These are phyloP conservation scores for Acomys russatus DNA, from an alignment of 2,797 vertebrate species.

Conservation along the genomic window DNA sequence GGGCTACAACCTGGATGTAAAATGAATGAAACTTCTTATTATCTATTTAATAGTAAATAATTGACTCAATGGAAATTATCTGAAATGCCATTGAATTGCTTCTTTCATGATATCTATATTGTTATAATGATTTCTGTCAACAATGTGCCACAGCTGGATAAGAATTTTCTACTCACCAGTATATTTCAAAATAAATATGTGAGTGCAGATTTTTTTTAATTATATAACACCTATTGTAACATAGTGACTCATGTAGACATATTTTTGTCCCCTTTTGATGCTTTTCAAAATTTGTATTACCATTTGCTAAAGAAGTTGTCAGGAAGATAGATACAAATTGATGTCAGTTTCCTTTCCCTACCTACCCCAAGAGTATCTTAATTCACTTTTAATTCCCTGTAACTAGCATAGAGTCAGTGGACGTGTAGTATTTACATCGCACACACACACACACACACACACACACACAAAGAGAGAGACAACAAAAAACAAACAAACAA, in stretches of 20 bases:
- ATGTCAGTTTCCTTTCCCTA: not conserved
- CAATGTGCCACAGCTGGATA: not conserved
- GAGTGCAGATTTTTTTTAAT: not conserved
- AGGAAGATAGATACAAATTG: constrained; percentile 21
- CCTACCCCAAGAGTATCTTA: not conserved
- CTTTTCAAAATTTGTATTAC: constrained; percentile 48
- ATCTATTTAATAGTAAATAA: not conserved
- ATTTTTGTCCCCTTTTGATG: not conserved
- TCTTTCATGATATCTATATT: not conserved
- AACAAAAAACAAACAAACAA: not conserved
- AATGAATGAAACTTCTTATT: not conserved
- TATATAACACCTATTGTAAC: not conserved
- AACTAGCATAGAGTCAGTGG: not conserved
- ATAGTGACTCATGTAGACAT: not conserved
- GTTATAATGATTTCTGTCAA: not conserved
- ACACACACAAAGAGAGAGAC: not conserved
- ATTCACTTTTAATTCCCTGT: constrained; percentile 45
- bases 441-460: not conserved
- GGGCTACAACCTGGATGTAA: too few relatives aligned
- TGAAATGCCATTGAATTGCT: not conserved
- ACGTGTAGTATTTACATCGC: constrained; percentile 46
- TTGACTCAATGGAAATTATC: not conserved
- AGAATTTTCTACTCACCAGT: not conserved
- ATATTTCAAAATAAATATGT: not conserved
- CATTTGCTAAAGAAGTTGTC: not conserved